Conservation (phyloP, 2,113 vertebrate genomes). For the Balaenoptera acutorostrata region DNA sequence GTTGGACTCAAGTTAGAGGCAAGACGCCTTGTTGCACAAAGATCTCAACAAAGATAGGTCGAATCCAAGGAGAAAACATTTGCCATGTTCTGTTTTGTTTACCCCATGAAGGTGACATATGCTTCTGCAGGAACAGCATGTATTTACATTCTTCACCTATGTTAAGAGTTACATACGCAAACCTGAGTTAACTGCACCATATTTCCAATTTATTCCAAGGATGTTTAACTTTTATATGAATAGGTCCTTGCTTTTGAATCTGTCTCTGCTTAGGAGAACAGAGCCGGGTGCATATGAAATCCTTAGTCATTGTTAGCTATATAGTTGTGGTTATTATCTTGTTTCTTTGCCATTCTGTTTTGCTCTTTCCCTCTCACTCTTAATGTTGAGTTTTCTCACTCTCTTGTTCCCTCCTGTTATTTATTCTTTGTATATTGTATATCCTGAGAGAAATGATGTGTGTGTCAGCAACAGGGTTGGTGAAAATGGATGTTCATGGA, state of each 20-base stretch:
- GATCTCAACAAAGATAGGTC: not conserved
- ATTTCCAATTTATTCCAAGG: not conserved
- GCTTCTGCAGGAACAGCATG: not conserved
- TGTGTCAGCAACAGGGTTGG: not conserved
- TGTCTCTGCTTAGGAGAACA: not conserved
- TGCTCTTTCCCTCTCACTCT: not conserved
- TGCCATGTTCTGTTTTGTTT: not conserved
- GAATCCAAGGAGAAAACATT: not conserved
- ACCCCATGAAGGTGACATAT: not conserved
- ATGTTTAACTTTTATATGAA: not conserved
- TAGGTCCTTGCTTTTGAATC: not conserved
- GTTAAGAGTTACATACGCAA: not conserved
- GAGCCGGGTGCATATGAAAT: not conserved
- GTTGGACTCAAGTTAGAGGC: not conserved
- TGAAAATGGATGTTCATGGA: not conserved
- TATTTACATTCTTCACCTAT: not conserved
- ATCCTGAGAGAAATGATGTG: not conserved
- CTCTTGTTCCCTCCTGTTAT: not conserved
- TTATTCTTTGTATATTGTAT: not conserved
- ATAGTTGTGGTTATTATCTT: fast-evolving
- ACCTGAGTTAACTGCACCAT: fast-evolving
- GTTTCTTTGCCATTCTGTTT: not conserved
- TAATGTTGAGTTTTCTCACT: not conserved
- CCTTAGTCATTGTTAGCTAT: not conserved
- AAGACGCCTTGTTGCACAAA: not conserved